These are phyloP conservation scores for Rhinolophus ferrumequinum DNA, from an alignment of 2,113 vertebrate genomes.

Conservation along the genomic window DNA sequence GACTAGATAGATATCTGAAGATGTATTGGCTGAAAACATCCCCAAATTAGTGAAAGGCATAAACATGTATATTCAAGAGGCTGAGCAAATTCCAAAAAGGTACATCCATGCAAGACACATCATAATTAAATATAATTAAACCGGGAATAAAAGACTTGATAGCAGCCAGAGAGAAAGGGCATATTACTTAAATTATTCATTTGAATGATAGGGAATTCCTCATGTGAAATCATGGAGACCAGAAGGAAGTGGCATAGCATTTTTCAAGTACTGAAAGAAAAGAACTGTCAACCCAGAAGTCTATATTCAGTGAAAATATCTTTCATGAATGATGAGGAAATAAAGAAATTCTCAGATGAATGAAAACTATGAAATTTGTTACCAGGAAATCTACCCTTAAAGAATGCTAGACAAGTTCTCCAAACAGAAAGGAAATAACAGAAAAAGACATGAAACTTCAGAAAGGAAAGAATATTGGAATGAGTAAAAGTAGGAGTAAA, in stretches of 20 bases:
- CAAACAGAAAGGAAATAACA: background rate
- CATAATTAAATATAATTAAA: constrained; percentile 1
- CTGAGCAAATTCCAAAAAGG: background rate
- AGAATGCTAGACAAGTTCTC: background rate
- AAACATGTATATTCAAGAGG: constrained; percentile 14
- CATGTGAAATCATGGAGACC: background rate
- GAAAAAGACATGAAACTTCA: background rate
- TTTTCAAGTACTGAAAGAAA: background rate
- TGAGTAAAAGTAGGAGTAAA: background rate
- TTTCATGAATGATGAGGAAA: background rate
- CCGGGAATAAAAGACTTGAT: background rate
- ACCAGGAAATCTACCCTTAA: background rate
- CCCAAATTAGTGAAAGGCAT: constrained; percentile 26
- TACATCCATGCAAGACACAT: background rate
- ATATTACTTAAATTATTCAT: background rate
- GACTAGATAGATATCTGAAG: background rate
- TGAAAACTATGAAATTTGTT: constrained; percentile 6
- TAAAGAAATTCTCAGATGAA: background rate
- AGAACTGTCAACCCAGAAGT: background rate
- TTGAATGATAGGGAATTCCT: background rate
- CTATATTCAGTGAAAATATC: background rate
- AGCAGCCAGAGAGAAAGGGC: background rate
- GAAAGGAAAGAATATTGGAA: background rate
- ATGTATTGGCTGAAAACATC: background rate
- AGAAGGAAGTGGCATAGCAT: background rate